These are phyloP conservation scores for Lamellibrachia columna DNA, from an alignment of 2,888 invertebrate genomes.

Conservation along the genomic window DNA sequence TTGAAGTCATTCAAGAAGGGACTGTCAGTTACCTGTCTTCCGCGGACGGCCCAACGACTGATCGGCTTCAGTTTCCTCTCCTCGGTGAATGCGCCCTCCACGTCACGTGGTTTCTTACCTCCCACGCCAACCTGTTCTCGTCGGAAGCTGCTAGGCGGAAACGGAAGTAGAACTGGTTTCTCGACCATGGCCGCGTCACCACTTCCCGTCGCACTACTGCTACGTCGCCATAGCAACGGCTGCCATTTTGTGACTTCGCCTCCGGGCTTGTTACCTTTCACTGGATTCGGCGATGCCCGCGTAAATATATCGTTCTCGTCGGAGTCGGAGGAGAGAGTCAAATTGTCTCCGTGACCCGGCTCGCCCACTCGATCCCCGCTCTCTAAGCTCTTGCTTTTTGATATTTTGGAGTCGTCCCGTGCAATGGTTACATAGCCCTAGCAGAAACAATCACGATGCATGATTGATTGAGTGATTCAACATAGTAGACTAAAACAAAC, in stretches of 20 bases:
- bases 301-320: not conserved
- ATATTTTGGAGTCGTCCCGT: not conserved
- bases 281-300: not conserved
- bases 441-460: not conserved
- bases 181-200: not conserved
- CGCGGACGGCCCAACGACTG: not conserved
- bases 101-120: not conserved
- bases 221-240: slow-evolving; percentile 10
- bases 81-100: not conserved
- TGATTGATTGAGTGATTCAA: not conserved
- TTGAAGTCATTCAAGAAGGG: too few species aligned
- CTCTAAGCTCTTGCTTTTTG: not conserved
- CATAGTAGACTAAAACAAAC: not conserved
- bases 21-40: not conserved
- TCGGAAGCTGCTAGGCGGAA: not conserved
- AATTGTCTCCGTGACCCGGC: not conserved
- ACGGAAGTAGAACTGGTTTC: not conserved
- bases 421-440: not conserved
- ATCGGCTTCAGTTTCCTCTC: not conserved
- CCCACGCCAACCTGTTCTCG: not conserved
- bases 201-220: not conserved
- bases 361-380: not conserved
- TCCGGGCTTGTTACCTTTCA: not conserved
- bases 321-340: not conserved
- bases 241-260: not conserved